Evolutionary conservation across 2,113 vertebrate species (phyloP), one percentile per base, ranked within the genome.

Genomic region (Rhagologus leucostigma): DNA sequence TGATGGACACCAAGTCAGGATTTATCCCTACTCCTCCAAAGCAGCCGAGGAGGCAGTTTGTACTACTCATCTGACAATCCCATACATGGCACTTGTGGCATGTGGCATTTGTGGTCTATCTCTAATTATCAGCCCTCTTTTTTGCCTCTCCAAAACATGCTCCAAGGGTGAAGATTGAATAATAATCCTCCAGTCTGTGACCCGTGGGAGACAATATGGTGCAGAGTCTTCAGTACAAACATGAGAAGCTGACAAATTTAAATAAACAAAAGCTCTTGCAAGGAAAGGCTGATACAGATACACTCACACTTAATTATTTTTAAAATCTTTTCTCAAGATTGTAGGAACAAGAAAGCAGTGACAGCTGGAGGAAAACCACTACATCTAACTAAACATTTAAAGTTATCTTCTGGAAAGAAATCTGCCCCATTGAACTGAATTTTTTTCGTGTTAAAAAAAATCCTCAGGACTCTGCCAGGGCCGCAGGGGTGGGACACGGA

Each of bases 301-400:
- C 63, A 91, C 74, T 96, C 82, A 84, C 47, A 92, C 57, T 96
- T 97, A 93, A 95, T 97, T 96, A 95, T 79, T 95, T 96, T 95
- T 87, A 82, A 97, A 96, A 96, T 70, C 55, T 91, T 95, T 46
- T 94, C 83, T 96, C 50, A 91, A 74, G 50, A 96, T 75, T 88
- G 53, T 73, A 88, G 71, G 80, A 86, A 95, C 77, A 89, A 75
- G 87, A 77, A 62, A 95, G 92, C 79, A 95, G 79, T 94, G 93
- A 86, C 87, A 97, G 89, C 91, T 97, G 90, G 83, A 95, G 65
- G 65, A 92, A 97, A 97, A 90, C 73, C 68, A 84, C 90, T 68
- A 57, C 41, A 79, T 89, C 23, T n/a, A 84, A 75, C 39, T 77
- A 55, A 96, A 96, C 27, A 89, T 73, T 70, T 92, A 91, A 60